Conservation (phyloP, 2,797 vertebrate genomes). For the Perodicticus potto region DNA sequence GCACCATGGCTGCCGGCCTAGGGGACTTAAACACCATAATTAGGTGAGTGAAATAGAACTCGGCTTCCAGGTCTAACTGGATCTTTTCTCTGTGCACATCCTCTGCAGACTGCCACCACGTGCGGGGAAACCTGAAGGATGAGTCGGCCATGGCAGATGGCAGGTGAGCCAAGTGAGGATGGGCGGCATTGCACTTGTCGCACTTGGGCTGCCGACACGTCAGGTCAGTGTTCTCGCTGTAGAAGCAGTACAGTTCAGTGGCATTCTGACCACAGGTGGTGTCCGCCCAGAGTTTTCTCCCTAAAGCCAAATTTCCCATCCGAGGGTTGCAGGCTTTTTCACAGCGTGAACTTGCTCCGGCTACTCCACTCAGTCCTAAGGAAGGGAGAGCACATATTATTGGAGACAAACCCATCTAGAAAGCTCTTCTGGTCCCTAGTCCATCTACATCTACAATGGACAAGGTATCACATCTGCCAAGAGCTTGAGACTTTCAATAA, state of each 20-base stretch:
- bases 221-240: slow-evolving; percentile 86
- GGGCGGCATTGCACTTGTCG: slow-evolving; percentile 91
- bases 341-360: slow-evolving; percentile 89
- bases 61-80: slow-evolving; percentile 94
- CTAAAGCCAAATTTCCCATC: slow-evolving; percentile 96
- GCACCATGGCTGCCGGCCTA: slow-evolving; percentile 95
- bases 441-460: background rate
- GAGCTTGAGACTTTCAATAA: slow-evolving; percentile 14
- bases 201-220: slow-evolving; percentile 89
- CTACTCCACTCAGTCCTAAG: slow-evolving; percentile 87
- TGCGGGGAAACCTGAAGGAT: slow-evolving; percentile 94
- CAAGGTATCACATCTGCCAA: background rate
- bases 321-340: slow-evolving; percentile 97
- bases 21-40: slow-evolving; percentile 97
- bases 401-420: background rate
- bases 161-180: slow-evolving; percentile 91
- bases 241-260: slow-evolving; percentile 92
- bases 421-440: background rate
- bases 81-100: slow-evolving; percentile 91
- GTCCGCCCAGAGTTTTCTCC: slow-evolving; percentile 92
- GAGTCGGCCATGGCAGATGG: slow-evolving; percentile 96
- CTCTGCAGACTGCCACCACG: slow-evolving; percentile 97
- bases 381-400: slow-evolving; percentile 61
- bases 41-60: slow-evolving; percentile 98
- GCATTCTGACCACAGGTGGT: slow-evolving; percentile 92